Base-by-base conservation (phyloP, 2,888 invertebrate genomes). In the Plagodis dolabraria region DNA sequence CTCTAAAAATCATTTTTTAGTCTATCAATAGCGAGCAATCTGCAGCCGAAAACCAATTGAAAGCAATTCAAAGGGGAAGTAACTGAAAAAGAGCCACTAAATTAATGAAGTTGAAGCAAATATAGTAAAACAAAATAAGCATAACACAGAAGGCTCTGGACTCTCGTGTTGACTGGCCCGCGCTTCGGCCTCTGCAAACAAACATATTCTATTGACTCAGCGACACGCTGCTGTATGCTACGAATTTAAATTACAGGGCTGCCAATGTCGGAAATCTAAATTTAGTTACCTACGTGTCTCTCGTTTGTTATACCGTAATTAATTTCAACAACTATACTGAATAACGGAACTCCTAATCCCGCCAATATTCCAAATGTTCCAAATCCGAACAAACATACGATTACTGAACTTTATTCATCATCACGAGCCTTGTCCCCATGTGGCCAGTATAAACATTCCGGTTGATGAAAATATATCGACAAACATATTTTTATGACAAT, bases 181-280 rank as follows among this genome's bases (percentile, higher is more conserved):
- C 70, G 76, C 74, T 74, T 71, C 76, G 77, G 79, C 72, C 74
- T 80, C 76, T 60, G 73, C 82, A 82, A 85, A 87, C 86, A 87
- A 86, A 85, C 87, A 84, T 72, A 80, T 79, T 76, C 79, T 84
- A 85, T 85, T 89, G 85, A 86, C 83, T 87, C 86, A 80, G 78
- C 84, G 79, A 87, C 86, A 86, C 87, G 83, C 83, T 82, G 75
- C 74, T 80, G 82, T 85, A 78, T 83, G 86, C 83, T 83, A 84
- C 84, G 87, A 88, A 89, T 88, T 83, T 83, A 83, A 88, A 89
- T 87, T 82, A 85, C 82, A 86, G 80, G 77, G 76, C 56, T 53
- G 56, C 42, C 42, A 42, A 75, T 74, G 74, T 77, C 79, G 71
- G 69, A 82, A 82, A 86, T 83, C 80, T 77, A 83, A 85, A 82